phyloP scores from a whole-genome alignment of 2,797 vertebrate genomes.

The Characodon lateralis region DNA sequence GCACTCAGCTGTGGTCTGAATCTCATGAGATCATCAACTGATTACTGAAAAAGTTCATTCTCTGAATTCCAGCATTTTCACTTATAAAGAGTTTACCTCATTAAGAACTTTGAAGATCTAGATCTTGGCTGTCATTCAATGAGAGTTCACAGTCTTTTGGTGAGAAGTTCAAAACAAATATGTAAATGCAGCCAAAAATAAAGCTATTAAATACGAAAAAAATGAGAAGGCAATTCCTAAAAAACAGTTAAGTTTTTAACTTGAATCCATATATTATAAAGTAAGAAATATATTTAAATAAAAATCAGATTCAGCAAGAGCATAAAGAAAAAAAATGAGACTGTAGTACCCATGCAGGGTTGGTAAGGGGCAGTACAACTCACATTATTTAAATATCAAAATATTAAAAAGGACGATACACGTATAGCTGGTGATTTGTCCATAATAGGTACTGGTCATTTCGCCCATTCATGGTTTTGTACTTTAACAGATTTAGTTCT shows the following conservation, averaged over 20 bases:
- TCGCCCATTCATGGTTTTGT: not conserved
- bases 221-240: not conserved
- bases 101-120: constrained; percentile 36
- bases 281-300: not conserved
- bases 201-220: constrained; percentile 7
- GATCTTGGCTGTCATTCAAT: constrained; percentile 17
- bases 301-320: not conserved
- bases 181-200: not conserved
- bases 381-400: not conserved
- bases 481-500: not conserved
- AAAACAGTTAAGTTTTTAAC: not conserved
- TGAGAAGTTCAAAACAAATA: constrained; percentile 25
- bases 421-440: not conserved
- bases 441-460: not conserved
- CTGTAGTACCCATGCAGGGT: not conserved
- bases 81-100: constrained; percentile 48
- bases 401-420: not conserved
- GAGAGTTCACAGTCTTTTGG: constrained; percentile 14
- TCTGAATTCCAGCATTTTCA: constrained; percentile 30
- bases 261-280: not conserved
- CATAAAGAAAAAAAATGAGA: not conserved
- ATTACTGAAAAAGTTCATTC: constrained; percentile 53
- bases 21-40: constrained; percentile 48
- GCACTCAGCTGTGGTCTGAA: constrained; percentile 26
- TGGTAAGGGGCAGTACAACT: not conserved